These are phyloP conservation scores for Achatina immaculata DNA, from an alignment of 1,140 invertebrate genomes.

Conservation along the genomic window DNA sequence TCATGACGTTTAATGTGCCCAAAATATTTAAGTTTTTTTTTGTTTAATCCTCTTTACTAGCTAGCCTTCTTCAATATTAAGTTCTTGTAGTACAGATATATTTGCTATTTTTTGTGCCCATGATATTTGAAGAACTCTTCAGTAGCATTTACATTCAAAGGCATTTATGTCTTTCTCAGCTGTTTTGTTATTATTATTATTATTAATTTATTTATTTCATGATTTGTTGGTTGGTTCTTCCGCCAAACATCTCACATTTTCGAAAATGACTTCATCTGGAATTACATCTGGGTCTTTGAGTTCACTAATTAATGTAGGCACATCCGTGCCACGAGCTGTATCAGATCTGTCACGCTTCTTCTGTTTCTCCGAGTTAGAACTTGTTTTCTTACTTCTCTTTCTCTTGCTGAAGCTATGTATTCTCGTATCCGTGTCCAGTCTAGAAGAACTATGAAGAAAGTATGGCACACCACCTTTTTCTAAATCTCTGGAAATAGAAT, in stretches of 20 bases:
- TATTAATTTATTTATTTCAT: too few relatives aligned
- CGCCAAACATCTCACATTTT: not conserved
- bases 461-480: slow-evolving; percentile 16
- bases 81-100: too few relatives aligned
- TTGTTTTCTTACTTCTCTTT: not conserved
- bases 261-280: not conserved
- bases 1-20: too few relatives aligned
- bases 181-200: too few relatives aligned
- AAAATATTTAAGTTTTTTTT: too few relatives aligned
- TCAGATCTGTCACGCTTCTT: not conserved
- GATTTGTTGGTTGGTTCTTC: not conserved
- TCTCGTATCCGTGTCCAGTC: not conserved
- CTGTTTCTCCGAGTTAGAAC: not conserved
- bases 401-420: not conserved
- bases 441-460: not conserved
- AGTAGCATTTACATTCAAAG: too few relatives aligned
- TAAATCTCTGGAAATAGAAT: slow-evolving; percentile 2
- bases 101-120: too few relatives aligned
- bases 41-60: too few relatives aligned
- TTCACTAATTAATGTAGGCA: not conserved
- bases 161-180: too few relatives aligned
- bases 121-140: too few relatives aligned
- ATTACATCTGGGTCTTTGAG: not conserved
- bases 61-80: too few relatives aligned
- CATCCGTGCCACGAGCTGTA: not conserved